phyloP scores from a whole-genome alignment of 1,140 invertebrate species.

The Gonatopus flavifemur region DNA sequence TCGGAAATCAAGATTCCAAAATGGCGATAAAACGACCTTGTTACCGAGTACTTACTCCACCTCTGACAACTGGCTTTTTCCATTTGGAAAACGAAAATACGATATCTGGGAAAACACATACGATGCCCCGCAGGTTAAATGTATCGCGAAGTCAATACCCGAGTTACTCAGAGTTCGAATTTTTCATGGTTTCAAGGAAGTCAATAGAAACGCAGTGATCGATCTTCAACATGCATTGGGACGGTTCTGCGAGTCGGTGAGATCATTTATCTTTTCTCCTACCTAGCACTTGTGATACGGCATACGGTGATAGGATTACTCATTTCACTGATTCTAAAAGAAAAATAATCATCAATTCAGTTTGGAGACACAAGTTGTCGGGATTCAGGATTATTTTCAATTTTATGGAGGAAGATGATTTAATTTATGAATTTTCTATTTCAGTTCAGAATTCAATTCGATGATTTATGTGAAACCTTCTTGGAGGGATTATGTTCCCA shows the following conservation, averaged over 20 bases:
- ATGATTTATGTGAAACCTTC: too few relatives aligned
- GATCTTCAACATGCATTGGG: constrained; percentile 31
- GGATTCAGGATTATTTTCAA: not conserved
- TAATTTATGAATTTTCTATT: not conserved
- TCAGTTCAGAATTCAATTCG: too few relatives aligned
- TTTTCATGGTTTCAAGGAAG: constrained; percentile 23
- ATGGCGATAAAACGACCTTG: constrained; percentile 20
- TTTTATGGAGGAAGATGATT: not conserved
- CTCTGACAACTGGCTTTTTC: constrained; percentile 42
- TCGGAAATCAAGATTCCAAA: constrained; percentile 12
- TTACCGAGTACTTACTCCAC: constrained; percentile 41
- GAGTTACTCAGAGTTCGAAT: constrained; percentile 21
- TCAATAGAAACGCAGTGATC: constrained; percentile 24
- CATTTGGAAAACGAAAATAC: constrained; percentile 38
- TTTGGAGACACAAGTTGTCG: not conserved
- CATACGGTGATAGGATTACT: too few relatives aligned
- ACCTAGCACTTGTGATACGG: too few relatives aligned
- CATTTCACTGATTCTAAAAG: not conserved
- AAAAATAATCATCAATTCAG: not conserved
- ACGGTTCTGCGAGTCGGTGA: constrained; percentile 34
- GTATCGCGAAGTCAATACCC: constrained; percentile 7
- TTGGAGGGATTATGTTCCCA: too few relatives aligned
- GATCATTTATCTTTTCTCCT: constrained; percentile 10
- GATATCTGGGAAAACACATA: constrained; percentile 29
- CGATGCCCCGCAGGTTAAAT: constrained; percentile 18